phyloP scores from a whole-genome alignment of 2,113 vertebrate genomes.

The Mobula hypostoma region DNA sequence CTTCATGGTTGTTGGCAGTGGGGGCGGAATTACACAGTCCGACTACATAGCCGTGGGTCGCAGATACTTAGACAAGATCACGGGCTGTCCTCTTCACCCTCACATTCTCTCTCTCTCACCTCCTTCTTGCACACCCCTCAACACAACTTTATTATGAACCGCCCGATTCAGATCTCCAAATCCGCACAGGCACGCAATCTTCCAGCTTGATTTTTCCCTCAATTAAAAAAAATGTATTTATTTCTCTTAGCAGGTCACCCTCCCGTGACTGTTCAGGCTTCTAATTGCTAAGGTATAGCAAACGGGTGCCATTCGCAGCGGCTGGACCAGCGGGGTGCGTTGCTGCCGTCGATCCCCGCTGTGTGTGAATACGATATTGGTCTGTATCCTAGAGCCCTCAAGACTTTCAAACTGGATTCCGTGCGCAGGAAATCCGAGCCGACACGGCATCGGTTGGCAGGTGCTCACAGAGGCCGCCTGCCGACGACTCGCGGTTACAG shows the following conservation, averaged over 20 bases:
- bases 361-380: background rate
- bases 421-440: background rate
- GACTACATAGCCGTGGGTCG: background rate
- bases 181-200: background rate
- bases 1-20: constrained; percentile 52
- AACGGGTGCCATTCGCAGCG: background rate
- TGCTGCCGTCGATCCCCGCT: background rate
- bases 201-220: background rate
- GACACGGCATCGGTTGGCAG: background rate
- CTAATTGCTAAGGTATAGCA: background rate
- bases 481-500: background rate
- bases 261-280: background rate
- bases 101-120: background rate
- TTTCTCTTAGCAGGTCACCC: background rate
- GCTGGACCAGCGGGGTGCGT: background rate
- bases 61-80: background rate
- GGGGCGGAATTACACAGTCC: background rate
- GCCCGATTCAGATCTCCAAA: background rate
- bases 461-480: background rate
- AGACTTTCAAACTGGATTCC: background rate
- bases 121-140: background rate
- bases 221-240: background rate
- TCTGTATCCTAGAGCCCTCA: background rate
- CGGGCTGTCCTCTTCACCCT: background rate
- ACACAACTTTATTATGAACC: background rate